phyloP scores from a whole-genome alignment of 2,113 vertebrate species.

The Anguilla japonica region DNA sequence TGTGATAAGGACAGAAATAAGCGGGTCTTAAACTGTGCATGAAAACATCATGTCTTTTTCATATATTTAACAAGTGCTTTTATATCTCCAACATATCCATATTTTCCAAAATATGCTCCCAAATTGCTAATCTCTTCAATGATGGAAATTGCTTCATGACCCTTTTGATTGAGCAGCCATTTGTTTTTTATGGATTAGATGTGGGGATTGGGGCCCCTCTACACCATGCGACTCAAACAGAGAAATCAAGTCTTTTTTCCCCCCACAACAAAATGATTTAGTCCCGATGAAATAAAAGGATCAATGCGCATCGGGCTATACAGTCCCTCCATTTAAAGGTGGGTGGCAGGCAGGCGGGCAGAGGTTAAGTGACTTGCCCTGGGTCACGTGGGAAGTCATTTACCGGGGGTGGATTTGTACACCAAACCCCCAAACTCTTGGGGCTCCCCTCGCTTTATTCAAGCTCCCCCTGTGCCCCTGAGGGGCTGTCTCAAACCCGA shows the following conservation, averaged over 20 bases:
- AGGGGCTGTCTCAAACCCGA: neutral
- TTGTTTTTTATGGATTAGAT: neutral
- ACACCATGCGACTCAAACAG: neutral
- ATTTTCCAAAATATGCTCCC: neutral
- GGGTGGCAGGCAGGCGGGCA: conserved; percentile 61
- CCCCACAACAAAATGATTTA: conserved; percentile 57
- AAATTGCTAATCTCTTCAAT: neutral
- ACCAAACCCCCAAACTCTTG: conserved; percentile 49
- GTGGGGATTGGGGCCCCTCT: neutral
- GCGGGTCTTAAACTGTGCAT: neutral
- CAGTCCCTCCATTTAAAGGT: conserved; percentile 67
- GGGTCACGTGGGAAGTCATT: conserved; percentile 69
- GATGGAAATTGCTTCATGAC: neutral
- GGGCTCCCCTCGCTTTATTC: conserved; percentile 30
- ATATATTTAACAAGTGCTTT: neutral
- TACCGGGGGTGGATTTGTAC: conserved; percentile 65
- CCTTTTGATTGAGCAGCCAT: neutral
- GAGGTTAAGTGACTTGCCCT: conserved; percentile 75
- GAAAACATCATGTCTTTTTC: neutral
- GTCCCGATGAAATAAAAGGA: conserved; percentile 54
- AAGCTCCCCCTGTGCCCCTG: neutral
- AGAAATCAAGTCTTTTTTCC: conserved; percentile 2
- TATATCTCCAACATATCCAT: neutral
- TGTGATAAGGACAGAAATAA: neutral
- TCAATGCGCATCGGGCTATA: conserved; percentile 44